Evolutionary conservation across 2,113 vertebrate genomes (phyloP).

Genomic region (Gobiocypris rarus): DNA sequence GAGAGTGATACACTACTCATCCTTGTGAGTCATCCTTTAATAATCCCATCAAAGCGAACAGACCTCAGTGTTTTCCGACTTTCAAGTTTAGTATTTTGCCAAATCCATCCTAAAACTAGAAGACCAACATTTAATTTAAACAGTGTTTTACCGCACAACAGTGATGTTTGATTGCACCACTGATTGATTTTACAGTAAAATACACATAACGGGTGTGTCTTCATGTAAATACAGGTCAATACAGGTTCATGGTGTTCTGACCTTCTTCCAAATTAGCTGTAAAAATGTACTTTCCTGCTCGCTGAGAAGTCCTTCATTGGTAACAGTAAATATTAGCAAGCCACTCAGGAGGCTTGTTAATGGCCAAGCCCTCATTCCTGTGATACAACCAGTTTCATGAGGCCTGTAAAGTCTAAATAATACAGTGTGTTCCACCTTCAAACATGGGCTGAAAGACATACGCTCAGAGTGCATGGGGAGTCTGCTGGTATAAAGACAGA

Average conservation of each 20-base stretch:
- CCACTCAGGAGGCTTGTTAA: neutral
- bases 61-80: neutral
- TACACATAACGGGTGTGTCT: neutral
- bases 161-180: neutral
- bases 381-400: neutral
- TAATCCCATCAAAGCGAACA: neutral
- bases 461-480: neutral
- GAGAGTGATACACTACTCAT: neutral
- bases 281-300: neutral
- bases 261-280: constrained; percentile 14
- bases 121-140: neutral
- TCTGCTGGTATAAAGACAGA: neutral
- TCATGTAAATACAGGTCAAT: constrained; percentile 18
- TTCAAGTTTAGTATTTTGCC: neutral
- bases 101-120: neutral
- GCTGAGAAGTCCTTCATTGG: neutral
- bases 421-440: constrained; percentile 25
- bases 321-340: constrained; percentile 44
- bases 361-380: neutral
- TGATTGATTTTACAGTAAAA: neutral
- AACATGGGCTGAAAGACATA: neutral
- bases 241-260: constrained; percentile 8
- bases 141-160: neutral
- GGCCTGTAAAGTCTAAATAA: constrained; percentile 37
- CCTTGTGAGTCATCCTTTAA: neutral